phyloP scores from a whole-genome alignment of 2,888 invertebrate genomes.

The Hypolimnas misippus region DNA sequence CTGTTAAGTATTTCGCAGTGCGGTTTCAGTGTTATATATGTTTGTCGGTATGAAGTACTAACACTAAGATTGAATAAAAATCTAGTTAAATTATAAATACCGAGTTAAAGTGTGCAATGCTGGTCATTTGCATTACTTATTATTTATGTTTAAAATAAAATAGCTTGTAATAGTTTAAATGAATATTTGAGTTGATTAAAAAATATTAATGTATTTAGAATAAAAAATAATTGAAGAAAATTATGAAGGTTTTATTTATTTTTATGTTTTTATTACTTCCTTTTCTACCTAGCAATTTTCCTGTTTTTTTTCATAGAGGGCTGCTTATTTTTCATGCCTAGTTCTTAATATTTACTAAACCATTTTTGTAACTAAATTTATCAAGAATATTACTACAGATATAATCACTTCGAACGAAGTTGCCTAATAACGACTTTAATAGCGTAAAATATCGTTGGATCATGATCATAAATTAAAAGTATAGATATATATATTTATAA shows the following conservation, averaged over 20 bases:
- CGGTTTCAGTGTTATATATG: slow-evolving; percentile 53
- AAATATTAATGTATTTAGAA: slow-evolving; percentile 85
- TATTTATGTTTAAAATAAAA: slow-evolving; percentile 81
- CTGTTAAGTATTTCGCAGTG: slow-evolving; percentile 47
- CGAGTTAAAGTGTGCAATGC: slow-evolving; percentile 82
- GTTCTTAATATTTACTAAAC: no score
- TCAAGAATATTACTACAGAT: no score
- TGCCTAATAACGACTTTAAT: no score
- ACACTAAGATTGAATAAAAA: slow-evolving; percentile 78
- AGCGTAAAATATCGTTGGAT: no score
- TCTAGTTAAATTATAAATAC: slow-evolving; percentile 77
- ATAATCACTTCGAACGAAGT: no score
- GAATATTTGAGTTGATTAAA: slow-evolving; percentile 83
- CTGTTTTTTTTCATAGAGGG: no score
- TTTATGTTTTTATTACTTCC: no score
- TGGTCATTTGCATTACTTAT: slow-evolving; percentile 82
- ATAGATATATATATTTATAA: no score
- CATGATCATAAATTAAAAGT: no score
- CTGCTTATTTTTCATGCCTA: no score
- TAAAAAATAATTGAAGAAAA: slow-evolving; percentile 78
- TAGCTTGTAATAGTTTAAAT: slow-evolving; percentile 84
- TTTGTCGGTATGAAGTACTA: slow-evolving; percentile 76
- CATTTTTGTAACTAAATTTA: no score
- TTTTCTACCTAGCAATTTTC: no score
- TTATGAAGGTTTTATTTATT: slow-evolving; percentile 31